Evolutionary conservation across 2,113 vertebrate species (phyloP).

Genomic region (Camarhynchus parvulus): DNA sequence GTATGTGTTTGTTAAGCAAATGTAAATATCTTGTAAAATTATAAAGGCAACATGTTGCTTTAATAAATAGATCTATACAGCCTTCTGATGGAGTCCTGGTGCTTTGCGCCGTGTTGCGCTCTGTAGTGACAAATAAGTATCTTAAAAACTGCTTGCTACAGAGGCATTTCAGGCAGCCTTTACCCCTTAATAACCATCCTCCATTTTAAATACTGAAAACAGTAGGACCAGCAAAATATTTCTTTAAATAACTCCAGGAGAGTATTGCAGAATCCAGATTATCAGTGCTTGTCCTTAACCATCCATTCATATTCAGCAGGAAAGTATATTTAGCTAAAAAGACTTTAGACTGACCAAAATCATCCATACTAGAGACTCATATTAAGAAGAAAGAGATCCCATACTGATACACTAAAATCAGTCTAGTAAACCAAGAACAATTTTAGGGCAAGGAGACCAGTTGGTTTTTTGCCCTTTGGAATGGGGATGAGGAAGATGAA

Average conservation of each 20-base stretch:
- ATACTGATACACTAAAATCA: background rate
- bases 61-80: no score
- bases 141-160: background rate
- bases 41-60: no score
- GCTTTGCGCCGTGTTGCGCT: no score
- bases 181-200: background rate
- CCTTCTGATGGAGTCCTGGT: no score
- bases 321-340: background rate
- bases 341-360: background rate
- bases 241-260: background rate
- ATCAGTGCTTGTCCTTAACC: background rate
- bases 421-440: background rate
- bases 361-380: background rate
- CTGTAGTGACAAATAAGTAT: background rate
- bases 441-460: background rate
- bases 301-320: background rate
- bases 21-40: no score
- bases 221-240: background rate
- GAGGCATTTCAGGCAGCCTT: background rate
- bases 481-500: background rate
- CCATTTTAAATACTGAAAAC: background rate
- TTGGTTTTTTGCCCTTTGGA: background rate
- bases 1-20: no score
- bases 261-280: background rate
- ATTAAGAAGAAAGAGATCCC: background rate